These are phyloP conservation scores for Vireo altiloquus DNA, from an alignment of 2,113 vertebrate species.

Conservation along the genomic window DNA sequence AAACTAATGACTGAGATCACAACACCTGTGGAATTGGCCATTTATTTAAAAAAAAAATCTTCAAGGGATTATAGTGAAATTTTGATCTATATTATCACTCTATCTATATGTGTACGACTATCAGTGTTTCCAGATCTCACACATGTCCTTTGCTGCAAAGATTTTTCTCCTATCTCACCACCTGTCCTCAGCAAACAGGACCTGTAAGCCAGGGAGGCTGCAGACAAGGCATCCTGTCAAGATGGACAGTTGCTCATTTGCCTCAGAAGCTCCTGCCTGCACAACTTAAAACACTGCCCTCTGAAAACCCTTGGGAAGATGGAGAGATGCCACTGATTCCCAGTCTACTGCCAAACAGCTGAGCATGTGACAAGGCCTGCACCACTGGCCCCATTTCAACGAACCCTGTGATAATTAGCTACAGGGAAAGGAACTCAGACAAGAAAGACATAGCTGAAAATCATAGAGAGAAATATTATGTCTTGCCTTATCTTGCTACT, in stretches of 20 bases:
- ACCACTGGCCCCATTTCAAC: background rate
- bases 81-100: background rate
- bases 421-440: background rate
- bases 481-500: background rate
- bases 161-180: background rate
- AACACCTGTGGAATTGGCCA: background rate
- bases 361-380: background rate
- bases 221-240: background rate
- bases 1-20: background rate
- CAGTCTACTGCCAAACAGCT: background rate
- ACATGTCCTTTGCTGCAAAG: background rate
- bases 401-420: background rate
- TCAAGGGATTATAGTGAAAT: background rate
- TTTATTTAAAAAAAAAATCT: background rate
- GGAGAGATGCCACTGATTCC: background rate
- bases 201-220: background rate
- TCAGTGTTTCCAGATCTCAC: background rate
- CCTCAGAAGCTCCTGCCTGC: background rate
- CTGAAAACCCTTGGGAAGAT: background rate
- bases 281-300: background rate
- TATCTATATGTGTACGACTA: background rate
- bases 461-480: background rate
- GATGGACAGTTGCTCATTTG: background rate
- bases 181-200: background rate
- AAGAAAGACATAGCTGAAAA: background rate